Evolutionary conservation across 2,113 vertebrate species (phyloP).

Genomic region (Lepisosteus osseus): DNA sequence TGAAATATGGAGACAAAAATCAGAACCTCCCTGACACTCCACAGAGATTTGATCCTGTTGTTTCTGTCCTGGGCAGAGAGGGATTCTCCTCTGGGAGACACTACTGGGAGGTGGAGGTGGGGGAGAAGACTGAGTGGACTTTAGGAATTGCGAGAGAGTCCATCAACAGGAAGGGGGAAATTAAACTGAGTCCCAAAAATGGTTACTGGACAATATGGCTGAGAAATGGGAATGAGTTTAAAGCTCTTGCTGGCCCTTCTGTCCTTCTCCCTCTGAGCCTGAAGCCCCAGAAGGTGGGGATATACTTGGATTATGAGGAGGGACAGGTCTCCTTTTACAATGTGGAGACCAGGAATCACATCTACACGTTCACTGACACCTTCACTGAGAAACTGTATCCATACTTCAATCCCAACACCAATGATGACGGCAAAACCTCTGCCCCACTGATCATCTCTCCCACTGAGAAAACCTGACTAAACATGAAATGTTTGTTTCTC

Average conservation of each 20-base stretch:
- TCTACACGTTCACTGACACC: too few species aligned
- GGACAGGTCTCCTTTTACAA: too few species aligned
- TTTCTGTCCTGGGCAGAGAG: constrained; percentile 11
- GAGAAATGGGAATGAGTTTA: not conserved
- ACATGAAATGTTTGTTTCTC: too few species aligned
- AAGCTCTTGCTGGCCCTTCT: not conserved
- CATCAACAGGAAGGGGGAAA: not conserved
- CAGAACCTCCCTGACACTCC: not conserved
- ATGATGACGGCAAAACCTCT: too few species aligned
- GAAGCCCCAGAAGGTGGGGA: too few species aligned
- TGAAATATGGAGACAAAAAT: not conserved
- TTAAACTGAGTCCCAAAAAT: not conserved
- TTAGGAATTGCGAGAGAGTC: not conserved
- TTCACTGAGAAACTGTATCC: too few species aligned
- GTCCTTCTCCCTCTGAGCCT: not conserved
- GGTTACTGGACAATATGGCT: constrained; percentile 9
- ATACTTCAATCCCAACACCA: too few species aligned
- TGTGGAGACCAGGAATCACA: too few species aligned
- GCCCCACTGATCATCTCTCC: too few species aligned
- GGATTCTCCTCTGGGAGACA: constrained; percentile 11
- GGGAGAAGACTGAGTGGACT: constrained; percentile 6
- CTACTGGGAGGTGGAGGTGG: constrained; percentile 22
- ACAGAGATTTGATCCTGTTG: not conserved
- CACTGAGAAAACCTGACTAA: too few species aligned
- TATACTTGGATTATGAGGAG: too few species aligned